Base-by-base conservation (phyloP, 2,113 vertebrate species). In the Gallinago undulata region DNA sequence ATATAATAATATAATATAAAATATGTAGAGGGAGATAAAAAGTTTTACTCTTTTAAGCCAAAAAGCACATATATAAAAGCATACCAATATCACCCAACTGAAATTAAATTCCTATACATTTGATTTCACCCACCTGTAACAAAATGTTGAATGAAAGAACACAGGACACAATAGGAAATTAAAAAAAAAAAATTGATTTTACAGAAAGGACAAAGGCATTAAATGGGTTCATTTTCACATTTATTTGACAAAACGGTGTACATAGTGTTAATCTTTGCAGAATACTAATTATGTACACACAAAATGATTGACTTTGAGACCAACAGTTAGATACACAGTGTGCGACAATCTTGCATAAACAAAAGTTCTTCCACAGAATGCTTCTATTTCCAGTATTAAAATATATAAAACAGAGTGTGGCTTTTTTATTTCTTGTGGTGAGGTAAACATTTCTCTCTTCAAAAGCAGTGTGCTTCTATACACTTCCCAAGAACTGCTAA, bases 381-480 rank as follows among this genome's bases (percentile, higher is more conserved):
- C n/a, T 62, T 79, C 31, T 33, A 47, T 89, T 92, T 95, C 84
- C 95, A 95, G 92, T 87, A 92, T 53, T 70, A 79, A 94, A 94
- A 94, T 10, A 89, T 11, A 87, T 16, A 89, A 92, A 86, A 86
- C 2, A 75, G 57, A 57, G 6, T 30, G 89, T 13, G 37, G 33
- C 25, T 75, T 67, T 72, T 60, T 48, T 11, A 73, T 70, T 93
- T 60, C 45, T 75, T 41, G 69, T 76, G 57, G 85, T 64, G 91
- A 95, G 87, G 94, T 96, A 96, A 97, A 93, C 55, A 55, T 72
- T 87, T 87, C 48, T 89, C 86, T 86, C 63, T 94, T 66, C 70
- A 41, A 75, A 94, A 94, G 77, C n/a, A 63, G 35, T 5, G 60
- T 47, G 84, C 53, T 89, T 60, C 73, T 23, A 24, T 7, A 48